Conservation (phyloP, 2,113 vertebrate genomes). For the Gasterosteus nipponicus region DNA sequence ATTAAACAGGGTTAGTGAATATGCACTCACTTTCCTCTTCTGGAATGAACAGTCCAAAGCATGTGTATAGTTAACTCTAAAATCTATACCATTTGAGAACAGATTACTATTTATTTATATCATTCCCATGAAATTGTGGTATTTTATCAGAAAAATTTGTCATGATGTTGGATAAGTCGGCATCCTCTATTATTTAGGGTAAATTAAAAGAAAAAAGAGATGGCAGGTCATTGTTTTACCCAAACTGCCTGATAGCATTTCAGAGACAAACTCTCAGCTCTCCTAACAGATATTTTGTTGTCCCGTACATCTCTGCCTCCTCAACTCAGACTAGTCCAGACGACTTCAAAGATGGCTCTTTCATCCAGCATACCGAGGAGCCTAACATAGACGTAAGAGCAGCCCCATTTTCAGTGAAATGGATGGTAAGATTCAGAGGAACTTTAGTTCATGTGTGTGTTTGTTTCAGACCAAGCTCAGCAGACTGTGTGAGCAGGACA, state of each 20-base stretch:
- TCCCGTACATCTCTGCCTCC: conserved; percentile 30
- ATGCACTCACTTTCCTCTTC: conserved; percentile 17
- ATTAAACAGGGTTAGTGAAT: conserved; percentile 25
- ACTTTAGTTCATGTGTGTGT: background rate
- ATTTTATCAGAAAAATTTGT: background rate
- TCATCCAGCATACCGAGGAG: conserved; percentile 86
- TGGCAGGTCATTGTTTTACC: background rate
- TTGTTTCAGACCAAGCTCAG: conserved; percentile 89
- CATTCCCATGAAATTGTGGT: background rate
- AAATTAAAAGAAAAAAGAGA: background rate
- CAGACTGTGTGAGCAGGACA: conserved; percentile 94
- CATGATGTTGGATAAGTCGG: background rate
- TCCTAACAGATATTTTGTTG: conserved; percentile 4
- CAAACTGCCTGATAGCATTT: background rate
- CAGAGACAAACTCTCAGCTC: background rate
- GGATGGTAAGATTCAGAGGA: background rate
- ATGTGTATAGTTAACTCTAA: conserved; percentile 15
- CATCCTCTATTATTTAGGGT: background rate
- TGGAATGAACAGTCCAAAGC: conserved; percentile 3
- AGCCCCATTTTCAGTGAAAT: background rate
- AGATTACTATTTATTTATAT: background rate
- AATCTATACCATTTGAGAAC: background rate
- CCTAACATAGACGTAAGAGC: conserved; percentile 91
- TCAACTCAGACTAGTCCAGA: conserved; percentile 88
- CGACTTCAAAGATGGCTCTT: conserved; percentile 83